A percentile compares a stretch with the other conserved stretches of the same genome.
phyloP scores from a whole-genome alignment of 2,888 invertebrate genomes.

The Therioaphis trifolii region DNA sequence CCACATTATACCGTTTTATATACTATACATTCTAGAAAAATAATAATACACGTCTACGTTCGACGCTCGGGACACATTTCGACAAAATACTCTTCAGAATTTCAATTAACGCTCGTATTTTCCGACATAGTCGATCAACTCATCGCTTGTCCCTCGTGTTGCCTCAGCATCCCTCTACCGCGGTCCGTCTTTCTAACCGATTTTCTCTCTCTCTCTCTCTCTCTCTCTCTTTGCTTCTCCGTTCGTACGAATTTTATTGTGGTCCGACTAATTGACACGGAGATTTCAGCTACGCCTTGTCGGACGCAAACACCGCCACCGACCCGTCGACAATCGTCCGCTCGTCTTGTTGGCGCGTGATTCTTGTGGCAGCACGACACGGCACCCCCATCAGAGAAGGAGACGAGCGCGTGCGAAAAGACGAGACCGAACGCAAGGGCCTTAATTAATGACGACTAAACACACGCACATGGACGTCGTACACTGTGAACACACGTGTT shows the following conservation, averaged over 20 bases:
- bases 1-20: too few species aligned
- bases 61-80: not conserved
- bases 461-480: not conserved
- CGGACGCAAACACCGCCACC: conserved; percentile 42
- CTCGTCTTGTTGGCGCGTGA: conserved; percentile 36
- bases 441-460: conserved; percentile 58
- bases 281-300: conserved; percentile 58
- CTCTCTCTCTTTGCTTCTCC: not conserved
- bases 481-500: not conserved
- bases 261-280: conserved; percentile 58
- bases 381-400: too few species aligned
- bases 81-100: conserved; percentile 31
- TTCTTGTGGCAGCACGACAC: not conserved
- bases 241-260: conserved; percentile 37
- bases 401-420: not conserved
- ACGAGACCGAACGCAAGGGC: not conserved
- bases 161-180: too few species aligned
- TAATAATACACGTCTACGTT: too few species aligned
- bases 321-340: not conserved
- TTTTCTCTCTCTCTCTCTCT: not conserved
- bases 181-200: too few species aligned
- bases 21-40: too few species aligned
- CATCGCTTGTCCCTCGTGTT: not conserved
- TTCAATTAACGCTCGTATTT: conserved; percentile 39
- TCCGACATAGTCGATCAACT: too few species aligned